phyloP scores from a whole-genome alignment of 2,113 vertebrate species.

The Laterallus jamaicensis region DNA sequence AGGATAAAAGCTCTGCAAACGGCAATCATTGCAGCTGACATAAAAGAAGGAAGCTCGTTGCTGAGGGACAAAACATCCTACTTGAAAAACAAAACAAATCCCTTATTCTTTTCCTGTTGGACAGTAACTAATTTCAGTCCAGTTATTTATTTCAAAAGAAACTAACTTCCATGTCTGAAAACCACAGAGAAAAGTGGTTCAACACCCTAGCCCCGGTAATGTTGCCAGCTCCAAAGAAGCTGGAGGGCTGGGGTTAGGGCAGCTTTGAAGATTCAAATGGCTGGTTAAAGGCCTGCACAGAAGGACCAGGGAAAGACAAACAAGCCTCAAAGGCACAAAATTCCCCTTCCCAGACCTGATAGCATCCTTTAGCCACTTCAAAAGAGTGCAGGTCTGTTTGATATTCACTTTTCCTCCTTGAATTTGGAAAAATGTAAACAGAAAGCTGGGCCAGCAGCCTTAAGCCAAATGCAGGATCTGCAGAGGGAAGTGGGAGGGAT shows the following conservation, averaged over 20 bases:
- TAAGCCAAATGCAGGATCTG: neutral
- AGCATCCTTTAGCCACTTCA: conserved; percentile 64
- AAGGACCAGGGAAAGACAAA: conserved; percentile 39
- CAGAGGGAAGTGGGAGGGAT: conserved; percentile 26
- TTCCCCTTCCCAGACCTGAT: neutral
- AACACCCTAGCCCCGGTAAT: neutral
- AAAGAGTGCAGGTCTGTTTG: conserved; percentile 63
- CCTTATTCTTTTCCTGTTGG: neutral
- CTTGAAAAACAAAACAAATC: neutral
- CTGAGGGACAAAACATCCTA: neutral
- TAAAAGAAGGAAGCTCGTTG: neutral
- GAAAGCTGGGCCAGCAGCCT: conserved; percentile 28
- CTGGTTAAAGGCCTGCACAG: neutral
- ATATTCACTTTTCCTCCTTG: conserved; percentile 67
- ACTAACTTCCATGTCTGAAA: neutral
- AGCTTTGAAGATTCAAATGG: conserved; percentile 19
- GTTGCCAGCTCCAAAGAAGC: neutral
- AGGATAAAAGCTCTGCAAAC: neutral
- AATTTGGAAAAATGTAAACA: conserved; percentile 60
- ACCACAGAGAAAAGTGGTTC: neutral
- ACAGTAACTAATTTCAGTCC: neutral
- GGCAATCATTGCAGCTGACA: neutral
- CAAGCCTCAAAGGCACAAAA: conserved; percentile 45
- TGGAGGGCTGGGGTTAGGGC: neutral
- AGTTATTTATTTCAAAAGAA: neutral